Evolutionary conservation across 2,797 vertebrate genomes (phyloP).

Genomic region (Lerista edwardsae): DNA sequence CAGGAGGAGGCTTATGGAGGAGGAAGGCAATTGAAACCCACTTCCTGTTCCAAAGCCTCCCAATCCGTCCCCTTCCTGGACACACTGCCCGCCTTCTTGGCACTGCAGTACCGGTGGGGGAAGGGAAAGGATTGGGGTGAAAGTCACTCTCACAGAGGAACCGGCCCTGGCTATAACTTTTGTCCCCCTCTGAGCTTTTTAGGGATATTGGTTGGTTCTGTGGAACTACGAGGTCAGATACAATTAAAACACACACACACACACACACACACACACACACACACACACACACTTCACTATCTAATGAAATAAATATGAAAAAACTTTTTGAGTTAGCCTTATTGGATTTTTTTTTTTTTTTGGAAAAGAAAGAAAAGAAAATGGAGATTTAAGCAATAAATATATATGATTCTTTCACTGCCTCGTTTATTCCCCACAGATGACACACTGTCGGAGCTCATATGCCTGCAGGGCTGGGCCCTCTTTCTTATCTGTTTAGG

Average conservation of each 20-base stretch:
- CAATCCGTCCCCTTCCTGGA: too few relatives aligned
- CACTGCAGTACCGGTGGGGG: too few relatives aligned
- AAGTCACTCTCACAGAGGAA: too few relatives aligned
- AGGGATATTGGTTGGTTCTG: background rate
- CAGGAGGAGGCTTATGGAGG: too few relatives aligned
- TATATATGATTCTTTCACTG: background rate
- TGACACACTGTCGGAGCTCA: background rate
- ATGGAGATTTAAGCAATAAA: background rate
- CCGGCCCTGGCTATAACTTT: too few relatives aligned
- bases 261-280: too few relatives aligned
- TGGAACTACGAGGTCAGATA: background rate
- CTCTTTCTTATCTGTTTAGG: constrained; percentile 33
- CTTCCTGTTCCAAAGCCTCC: too few relatives aligned
- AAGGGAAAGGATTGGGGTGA: too few relatives aligned
- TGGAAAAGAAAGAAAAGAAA: background rate
- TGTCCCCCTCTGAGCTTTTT: background rate
- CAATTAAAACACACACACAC: background rate
- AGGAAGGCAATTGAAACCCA: too few relatives aligned
- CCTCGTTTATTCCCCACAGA: background rate
- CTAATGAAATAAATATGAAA: background rate
- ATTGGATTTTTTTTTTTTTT: background rate
- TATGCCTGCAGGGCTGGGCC: constrained; percentile 21
- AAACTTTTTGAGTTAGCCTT: background rate
- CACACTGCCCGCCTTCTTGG: too few relatives aligned
- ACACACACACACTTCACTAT: background rate